phyloP scores from a whole-genome alignment of 2,888 invertebrate genomes.

The Eupithecia vulgata region DNA sequence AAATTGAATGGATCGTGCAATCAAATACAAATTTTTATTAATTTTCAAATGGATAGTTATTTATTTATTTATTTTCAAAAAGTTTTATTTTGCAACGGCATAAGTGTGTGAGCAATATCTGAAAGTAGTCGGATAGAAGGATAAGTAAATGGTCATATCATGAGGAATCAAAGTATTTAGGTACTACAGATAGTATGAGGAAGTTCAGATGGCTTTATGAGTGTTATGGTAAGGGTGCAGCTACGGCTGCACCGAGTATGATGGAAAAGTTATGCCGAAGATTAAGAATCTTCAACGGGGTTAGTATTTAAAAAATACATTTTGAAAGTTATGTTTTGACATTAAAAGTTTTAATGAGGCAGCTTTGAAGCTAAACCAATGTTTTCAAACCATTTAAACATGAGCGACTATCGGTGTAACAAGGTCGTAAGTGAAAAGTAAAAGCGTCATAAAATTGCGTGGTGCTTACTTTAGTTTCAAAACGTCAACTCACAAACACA shows the following conservation, averaged over 20 bases:
- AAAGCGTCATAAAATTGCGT: constrained; percentile 65
- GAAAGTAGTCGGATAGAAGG: constrained; percentile 64
- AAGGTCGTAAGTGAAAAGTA: constrained; percentile 35
- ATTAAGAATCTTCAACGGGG: constrained; percentile 78
- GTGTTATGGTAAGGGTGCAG: constrained; percentile 69
- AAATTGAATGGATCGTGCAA: constrained; percentile 66
- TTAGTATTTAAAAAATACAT: constrained; percentile 81
- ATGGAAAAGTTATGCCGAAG: constrained; percentile 71
- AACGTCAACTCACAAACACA: constrained; percentile 72
- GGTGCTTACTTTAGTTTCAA: constrained; percentile 75
- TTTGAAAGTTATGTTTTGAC: constrained; percentile 57
- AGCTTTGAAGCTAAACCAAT: constrained; percentile 56
- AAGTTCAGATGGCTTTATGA: constrained; percentile 67
- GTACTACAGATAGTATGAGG: constrained; percentile 66
- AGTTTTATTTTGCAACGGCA: constrained; percentile 56
- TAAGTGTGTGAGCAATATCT: constrained; percentile 73
- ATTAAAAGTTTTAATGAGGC: constrained; percentile 60
- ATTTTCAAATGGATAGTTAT: constrained; percentile 50
- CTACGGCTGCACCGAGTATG: constrained; percentile 65
- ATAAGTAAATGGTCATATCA: constrained; percentile 80
- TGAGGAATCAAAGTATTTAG: constrained; percentile 71
- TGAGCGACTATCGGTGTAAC: constrained; percentile 37
- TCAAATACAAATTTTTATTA: constrained; percentile 59
- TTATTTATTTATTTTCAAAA: constrained; percentile 48
- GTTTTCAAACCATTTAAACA: constrained; percentile 46